Base-by-base conservation (phyloP, 2,797 vertebrate genomes). In the Perodicticus potto region DNA sequence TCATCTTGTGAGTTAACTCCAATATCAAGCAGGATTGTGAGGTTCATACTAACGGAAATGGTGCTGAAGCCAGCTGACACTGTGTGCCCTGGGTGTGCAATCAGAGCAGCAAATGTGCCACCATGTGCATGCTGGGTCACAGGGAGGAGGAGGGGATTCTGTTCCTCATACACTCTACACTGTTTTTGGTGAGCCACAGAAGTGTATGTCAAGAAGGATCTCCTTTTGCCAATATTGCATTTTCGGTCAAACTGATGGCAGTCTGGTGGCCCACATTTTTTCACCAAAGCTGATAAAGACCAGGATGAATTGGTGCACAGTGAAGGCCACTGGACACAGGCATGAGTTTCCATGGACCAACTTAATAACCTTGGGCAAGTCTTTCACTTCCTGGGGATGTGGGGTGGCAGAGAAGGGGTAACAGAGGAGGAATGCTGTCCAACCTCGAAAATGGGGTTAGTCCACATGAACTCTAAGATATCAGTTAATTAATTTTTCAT, bases 1-100 rank as follows among this genome's bases (percentile, higher is more conserved):
- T 94, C 49, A 43, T 27, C 43, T 49, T 40, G 63, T 10, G 14
- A 81, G 72, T 80, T 89, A 86, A 92, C 61, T 65, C 67, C 61
- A 27, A 3, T 40, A 37, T 29, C 55, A 29, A 82, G 20, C 12
- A 65, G 87, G 83, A 90, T 55, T 16, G 27, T 34, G 43, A 72
- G 22, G 57, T 20, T 40, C 34, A 55, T 7, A 9, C 49, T 40
- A 32, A 3, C 29, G 25, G 43, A 29, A 82, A 37, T 3, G 6
- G 17, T 43, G 32, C 53, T 45, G 29, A 70, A 43, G 45, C 34
- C 40, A 22, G 2, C 37, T 73, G 43, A 34, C 63, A 12, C 45
- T 8, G 22, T 86, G 59, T 29, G 80, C 4, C 0, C 0, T 14
- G 17, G 9, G 43, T 20, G 2, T 43, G 45, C 0, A 22, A 43